Conservation (phyloP, 1,140 invertebrate species). For the Limonius californicus region DNA sequence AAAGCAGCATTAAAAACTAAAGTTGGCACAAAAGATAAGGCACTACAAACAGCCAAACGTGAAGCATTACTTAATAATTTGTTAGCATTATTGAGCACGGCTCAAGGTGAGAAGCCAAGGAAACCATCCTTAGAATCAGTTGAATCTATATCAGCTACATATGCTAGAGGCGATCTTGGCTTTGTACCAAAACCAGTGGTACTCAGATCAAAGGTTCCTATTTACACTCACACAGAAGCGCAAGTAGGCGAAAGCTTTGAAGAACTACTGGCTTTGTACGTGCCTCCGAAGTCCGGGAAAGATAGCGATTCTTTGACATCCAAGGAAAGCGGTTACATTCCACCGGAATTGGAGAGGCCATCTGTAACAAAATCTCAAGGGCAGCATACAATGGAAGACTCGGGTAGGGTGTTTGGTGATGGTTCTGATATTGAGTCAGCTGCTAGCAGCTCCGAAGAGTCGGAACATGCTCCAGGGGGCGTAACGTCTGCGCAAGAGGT, state of each 20-base stretch:
- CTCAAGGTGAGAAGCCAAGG: conserved; percentile 50
- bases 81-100: conserved; percentile 52
- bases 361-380: too few species aligned
- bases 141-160: conserved; percentile 31
- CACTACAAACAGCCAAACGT: conserved; percentile 31
- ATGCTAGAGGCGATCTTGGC: conserved; percentile 40
- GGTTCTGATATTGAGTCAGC: conserved; percentile 23
- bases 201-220: conserved; percentile 29
- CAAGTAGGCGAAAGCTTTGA: conserved; percentile 40
- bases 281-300: background rate
- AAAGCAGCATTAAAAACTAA: conserved; percentile 55
- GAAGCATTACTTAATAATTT: conserved; percentile 50
- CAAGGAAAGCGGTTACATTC: conserved; percentile 30
- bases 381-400: conserved; percentile 31
- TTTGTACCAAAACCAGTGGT: conserved; percentile 40
- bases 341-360: too few species aligned
- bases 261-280: conserved; percentile 26
- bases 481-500: background rate
- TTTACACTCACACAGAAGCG: conserved; percentile 27
- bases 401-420: conserved; percentile 38
- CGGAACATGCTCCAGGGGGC: background rate
- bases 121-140: conserved; percentile 38
- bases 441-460: background rate
- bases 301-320: conserved; percentile 22
- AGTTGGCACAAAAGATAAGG: conserved; percentile 21